These are phyloP conservation scores for Cataglyphis livida DNA, from an alignment of 2,888 invertebrate species.

Conservation along the genomic window DNA sequence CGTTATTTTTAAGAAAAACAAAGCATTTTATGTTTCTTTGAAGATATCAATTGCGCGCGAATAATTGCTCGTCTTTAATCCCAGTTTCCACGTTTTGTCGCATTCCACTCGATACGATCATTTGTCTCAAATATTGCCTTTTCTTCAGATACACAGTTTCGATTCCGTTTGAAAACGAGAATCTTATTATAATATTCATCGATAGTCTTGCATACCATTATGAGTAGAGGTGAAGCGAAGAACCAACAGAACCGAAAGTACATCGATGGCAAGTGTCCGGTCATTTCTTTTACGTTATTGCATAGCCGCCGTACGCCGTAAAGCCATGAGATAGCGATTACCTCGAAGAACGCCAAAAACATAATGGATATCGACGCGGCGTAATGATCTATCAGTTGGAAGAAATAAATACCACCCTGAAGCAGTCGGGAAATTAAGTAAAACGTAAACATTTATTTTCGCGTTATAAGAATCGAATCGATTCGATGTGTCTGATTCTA, in stretches of 20 bases:
- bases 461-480: background rate
- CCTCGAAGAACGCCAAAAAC: constrained; percentile 97
- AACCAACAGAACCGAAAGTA: constrained; percentile 96
- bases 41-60: constrained; percentile 17
- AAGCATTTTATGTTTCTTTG: constrained; percentile 21
- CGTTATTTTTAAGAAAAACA: background rate
- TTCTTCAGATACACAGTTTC: background rate
- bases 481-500: constrained; percentile 78
- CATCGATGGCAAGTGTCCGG: constrained; percentile 91
- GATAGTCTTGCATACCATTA: constrained; percentile 87
- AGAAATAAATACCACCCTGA: constrained; percentile 95
- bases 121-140: background rate
- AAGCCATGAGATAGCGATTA: constrained; percentile 96
- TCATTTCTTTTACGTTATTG: constrained; percentile 95
- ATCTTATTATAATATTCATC: background rate
- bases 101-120: background rate
- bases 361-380: constrained; percentile 97
- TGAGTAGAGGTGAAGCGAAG: constrained; percentile 92
- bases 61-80: constrained; percentile 18
- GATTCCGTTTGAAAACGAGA: background rate
- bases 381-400: constrained; percentile 97
- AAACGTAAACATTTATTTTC: constrained; percentile 50
- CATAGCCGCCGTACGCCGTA: constrained; percentile 94
- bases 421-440: constrained; percentile 56
- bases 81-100: background rate